Base-by-base conservation (phyloP, 2,797 vertebrate species). In the Acipenser ruthenus region DNA sequence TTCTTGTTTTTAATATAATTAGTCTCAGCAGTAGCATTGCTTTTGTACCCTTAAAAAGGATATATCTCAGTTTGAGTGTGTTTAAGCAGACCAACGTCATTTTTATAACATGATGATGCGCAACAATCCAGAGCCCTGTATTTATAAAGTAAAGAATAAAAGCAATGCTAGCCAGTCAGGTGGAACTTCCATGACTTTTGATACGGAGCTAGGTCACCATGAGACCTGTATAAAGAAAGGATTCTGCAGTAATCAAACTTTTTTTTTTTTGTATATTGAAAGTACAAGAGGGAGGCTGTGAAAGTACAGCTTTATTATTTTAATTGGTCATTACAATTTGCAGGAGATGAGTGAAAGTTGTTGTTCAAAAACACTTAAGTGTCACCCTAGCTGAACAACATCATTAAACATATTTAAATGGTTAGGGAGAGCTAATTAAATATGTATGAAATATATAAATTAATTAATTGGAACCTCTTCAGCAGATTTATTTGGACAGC, bases 371-470 rank as follows among this genome's bases (percentile, higher is more conserved):
- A 4, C 11, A 58, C 55, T 58, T 58, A 7, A 58, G 12, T 8
- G 12, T 58, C 55, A 58, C 6, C 55, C 12, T 13, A 58, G 55
- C 9, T 11, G 12, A 11, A 58, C 10, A 37, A 58, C 12, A n/a
- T 37, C 5, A 53, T 9, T 53, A 53, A 53, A 53, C 51, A 37
- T 53, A 8, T 53, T 53, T 53, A 53, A 53, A 8, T 12, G 7
- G 51, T 8, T 53, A 12, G 6, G 51, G 7, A 53, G 51, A 53
- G 51, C 51, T 6, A 53, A 9, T 53, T 53, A 9, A 53, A 53
- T 53, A 8, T 53, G 12, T 9, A 9, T 53, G 8, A 53, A 53
- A 53, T 15, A 60, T 37, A 66, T 66, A 18, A 66, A 66, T 66
- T 9, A 65, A 65, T 37, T 56, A 13, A 60, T 67, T 60, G 61